These are phyloP conservation scores for Sphyrna mokarran DNA, from an alignment of 2,113 vertebrate species.

Conservation along the genomic window DNA sequence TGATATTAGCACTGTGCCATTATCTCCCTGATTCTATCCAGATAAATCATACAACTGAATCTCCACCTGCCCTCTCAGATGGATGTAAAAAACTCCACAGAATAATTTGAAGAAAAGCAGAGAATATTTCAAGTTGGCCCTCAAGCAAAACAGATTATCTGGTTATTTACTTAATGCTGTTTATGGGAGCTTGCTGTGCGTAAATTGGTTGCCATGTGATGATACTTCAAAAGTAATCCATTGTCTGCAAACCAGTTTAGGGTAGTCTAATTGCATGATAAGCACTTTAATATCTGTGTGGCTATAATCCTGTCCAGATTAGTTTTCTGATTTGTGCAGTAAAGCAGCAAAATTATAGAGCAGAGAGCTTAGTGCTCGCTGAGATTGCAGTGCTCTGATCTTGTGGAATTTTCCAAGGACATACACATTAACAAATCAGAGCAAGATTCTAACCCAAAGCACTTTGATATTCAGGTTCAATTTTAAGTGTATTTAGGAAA, in stretches of 20 bases:
- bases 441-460: not conserved
- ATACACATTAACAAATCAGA: not conserved
- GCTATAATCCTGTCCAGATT: not conserved
- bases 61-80: not conserved
- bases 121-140: not conserved
- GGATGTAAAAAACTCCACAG: not conserved
- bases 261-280: too few relatives aligned
- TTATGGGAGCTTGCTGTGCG: not conserved
- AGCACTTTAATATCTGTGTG: not conserved
- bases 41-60: not conserved
- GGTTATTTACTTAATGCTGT: not conserved
- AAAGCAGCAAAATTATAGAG: not conserved
- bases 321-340: not conserved
- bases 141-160: not conserved
- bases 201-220: not conserved
- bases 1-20: too few relatives aligned
- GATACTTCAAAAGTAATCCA: not conserved
- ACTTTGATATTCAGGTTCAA: not conserved
- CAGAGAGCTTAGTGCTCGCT: not conserved
- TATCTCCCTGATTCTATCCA: not conserved
- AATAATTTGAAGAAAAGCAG: not conserved
- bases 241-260: not conserved
- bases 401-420: not conserved
- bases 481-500: too few relatives aligned
- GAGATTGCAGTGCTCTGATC: not conserved